Percentiles rank a stretch among this genome's conserved stretches.
phyloP scores from a whole-genome alignment of 2,113 vertebrate genomes.

The crab-eating macaque (Macaca fascicularis) region DNA sequence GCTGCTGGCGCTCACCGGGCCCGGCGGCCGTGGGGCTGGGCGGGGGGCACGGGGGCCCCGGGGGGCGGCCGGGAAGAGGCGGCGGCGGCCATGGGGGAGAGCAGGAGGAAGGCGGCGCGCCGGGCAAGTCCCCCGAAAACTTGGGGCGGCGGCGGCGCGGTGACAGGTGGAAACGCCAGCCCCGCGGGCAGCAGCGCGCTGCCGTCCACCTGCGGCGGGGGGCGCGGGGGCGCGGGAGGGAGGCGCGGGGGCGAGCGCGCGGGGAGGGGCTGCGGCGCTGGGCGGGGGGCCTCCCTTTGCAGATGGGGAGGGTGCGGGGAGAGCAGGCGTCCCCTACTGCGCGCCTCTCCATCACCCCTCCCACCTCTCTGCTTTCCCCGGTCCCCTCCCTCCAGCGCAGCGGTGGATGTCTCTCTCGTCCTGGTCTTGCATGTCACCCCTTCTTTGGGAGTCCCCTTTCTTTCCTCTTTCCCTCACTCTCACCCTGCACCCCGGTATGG shows the following conservation, averaged over 20 bases:
- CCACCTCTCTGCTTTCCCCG: background rate
- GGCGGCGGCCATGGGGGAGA: background rate
- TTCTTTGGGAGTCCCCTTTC: too few relatives aligned
- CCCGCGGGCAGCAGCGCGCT: slow-evolving; percentile 45
- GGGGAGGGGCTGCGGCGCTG: slow-evolving; percentile 17
- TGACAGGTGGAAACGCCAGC: slow-evolving; percentile 55
- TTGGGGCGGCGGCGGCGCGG: slow-evolving; percentile 49
- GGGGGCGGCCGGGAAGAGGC: background rate
- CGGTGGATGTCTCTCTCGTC: background rate
- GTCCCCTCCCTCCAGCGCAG: background rate
- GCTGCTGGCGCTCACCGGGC: background rate
- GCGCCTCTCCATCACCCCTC: background rate
- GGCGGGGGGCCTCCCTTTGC: background rate
- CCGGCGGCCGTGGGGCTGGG: slow-evolving; percentile 50
- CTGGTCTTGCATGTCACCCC: background rate
- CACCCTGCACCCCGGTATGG: background rate
- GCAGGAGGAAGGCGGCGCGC: slow-evolving; percentile 24
- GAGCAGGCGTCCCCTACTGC: background rate
- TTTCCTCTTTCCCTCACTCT: background rate
- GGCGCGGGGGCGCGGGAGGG: background rate
- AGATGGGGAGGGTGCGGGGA: background rate
- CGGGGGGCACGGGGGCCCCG: background rate
- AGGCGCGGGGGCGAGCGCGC: slow-evolving; percentile 9
- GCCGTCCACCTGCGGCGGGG: slow-evolving; percentile 37
- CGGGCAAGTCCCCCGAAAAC: slow-evolving; percentile 50